phyloP scores from a whole-genome alignment of 2,113 vertebrate genomes.

The Pangasianodon hypophthalmus region DNA sequence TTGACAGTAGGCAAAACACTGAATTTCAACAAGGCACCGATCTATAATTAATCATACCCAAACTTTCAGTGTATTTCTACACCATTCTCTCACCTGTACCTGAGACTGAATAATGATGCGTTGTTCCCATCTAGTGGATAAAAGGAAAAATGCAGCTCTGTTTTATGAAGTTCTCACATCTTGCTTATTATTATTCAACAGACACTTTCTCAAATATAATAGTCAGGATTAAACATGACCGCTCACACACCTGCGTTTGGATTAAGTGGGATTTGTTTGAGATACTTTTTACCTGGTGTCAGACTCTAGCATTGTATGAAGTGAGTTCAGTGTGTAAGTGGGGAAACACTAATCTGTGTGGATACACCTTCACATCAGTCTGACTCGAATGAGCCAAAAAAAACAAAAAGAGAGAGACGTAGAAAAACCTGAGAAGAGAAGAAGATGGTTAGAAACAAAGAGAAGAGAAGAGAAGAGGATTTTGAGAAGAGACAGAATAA shows the following conservation, averaged over 20 bases:
- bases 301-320: neutral
- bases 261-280: neutral
- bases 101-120: conserved; percentile 29
- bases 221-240: neutral
- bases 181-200: neutral
- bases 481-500: neutral
- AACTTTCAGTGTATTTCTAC: neutral
- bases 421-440: neutral
- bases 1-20: neutral
- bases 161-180: neutral
- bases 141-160: neutral
- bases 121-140: conserved; percentile 68
- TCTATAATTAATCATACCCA: conserved; percentile 23
- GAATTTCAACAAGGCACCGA: neutral
- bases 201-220: neutral
- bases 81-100: neutral
- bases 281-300: neutral
- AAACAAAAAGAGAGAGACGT: neutral
- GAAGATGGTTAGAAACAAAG: neutral
- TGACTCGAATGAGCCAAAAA: neutral
- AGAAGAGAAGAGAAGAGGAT: neutral
- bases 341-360: neutral
- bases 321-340: neutral
- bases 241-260: neutral
- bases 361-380: neutral